A percentile compares a stretch with the other conserved stretches of the same genome.
Evolutionary conservation across 1,140 invertebrate species (phyloP).

Genomic region (Aphaenogaster rudis): DNA sequence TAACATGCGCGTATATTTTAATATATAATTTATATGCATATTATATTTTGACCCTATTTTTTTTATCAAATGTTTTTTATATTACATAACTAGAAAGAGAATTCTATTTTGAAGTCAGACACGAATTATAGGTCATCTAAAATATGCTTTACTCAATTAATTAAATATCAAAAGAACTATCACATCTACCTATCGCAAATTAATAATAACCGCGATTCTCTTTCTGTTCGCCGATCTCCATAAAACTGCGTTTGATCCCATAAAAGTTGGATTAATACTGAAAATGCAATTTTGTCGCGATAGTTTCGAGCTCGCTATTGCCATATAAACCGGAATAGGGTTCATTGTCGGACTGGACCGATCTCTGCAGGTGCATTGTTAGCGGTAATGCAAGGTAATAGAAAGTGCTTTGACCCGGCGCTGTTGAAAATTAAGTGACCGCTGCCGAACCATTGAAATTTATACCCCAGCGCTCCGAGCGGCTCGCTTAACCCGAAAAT

Average conservation of each 20-base stretch:
- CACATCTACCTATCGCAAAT: background rate
- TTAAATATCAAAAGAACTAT: background rate
- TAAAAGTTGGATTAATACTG: constrained; percentile 65
- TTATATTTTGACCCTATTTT: background rate
- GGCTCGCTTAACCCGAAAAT: constrained; percentile 48
- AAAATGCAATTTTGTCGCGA: constrained; percentile 68
- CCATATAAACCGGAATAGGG: constrained; percentile 61
- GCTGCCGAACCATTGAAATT: constrained; percentile 72
- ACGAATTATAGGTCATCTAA: background rate
- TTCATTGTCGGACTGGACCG: constrained; percentile 67
- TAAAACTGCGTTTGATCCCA: constrained; percentile 21
- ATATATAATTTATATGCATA: background rate
- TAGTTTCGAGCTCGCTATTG: constrained; percentile 55
- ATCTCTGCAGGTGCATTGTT: constrained; percentile 65
- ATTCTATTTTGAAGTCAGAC: background rate
- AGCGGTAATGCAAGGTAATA: constrained; percentile 74
- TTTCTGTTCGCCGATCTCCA: background rate
- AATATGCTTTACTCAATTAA: background rate
- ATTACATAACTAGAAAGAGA: background rate
- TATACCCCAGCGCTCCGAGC: constrained; percentile 43
- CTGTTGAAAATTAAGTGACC: constrained; percentile 72
- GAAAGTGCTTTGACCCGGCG: constrained; percentile 68
- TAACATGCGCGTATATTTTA: background rate
- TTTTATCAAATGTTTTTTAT: background rate
- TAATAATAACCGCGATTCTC: background rate